Evolutionary conservation across 2,113 vertebrate species (phyloP), one percentile per base, ranked within the genome.

Genomic region (Myodes glareolus): DNA sequence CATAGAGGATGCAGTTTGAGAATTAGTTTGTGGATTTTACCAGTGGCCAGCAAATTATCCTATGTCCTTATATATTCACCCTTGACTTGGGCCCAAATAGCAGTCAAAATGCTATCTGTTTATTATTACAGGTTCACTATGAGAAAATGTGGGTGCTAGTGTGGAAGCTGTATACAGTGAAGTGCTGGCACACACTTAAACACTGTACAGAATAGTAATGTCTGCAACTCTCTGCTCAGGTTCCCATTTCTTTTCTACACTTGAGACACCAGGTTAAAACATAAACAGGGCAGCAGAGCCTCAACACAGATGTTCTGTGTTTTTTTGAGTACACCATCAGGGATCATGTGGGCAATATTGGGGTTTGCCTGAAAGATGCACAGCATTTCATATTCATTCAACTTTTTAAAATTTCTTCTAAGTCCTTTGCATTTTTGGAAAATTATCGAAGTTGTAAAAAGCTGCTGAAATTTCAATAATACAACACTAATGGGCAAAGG

Each of bases 361-460:
- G 85, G 1, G 0, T 31, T 85, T 91, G 93, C 25, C 65, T 84
- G 1, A 50, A 42, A 55, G 16, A 7, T 17, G 33, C 58, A 33
- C 19, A 87, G 36, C 27, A 55, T 47, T 80, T 91, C 21, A 50
- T 72, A 3, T 72, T 72, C 52, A 47, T 58, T 0, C 9, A 92
- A 5, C 12, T 95, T 82, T 75, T 58, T 3, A 52, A 70, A 77
- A 14, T 94, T 82, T 13, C 50, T 92, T 45, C 23, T 31, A 27
- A 80, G 3, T 4, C 19, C 31, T 75, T 92, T 78, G 39, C 36
- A 85, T 73, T 94, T 96, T 93, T 14, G 77, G 77, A 52, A 96
- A 92, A 92, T 82, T 52, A 10, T 61, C 33, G 70, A 93, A 14
- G 36, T 65, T 61, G 45, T 76, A 33, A 39, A 39, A 77, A 90